These are phyloP conservation scores for Thinocorus orbignyianus DNA, from an alignment of 2,113 vertebrate genomes.

Conservation along the genomic window DNA sequence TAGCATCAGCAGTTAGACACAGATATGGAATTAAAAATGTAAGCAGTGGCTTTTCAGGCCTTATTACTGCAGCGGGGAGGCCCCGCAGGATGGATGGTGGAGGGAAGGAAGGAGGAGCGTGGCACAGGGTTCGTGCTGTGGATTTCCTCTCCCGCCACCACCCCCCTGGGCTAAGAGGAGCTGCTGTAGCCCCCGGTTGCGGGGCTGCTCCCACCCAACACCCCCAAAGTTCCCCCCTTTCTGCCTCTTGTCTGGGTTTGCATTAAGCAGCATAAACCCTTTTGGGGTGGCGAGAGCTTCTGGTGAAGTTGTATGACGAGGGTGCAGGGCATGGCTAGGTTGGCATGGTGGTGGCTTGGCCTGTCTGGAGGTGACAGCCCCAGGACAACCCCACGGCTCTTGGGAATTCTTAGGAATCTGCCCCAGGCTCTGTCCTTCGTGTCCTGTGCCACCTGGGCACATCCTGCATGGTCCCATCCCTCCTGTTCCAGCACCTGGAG, in stretches of 20 bases:
- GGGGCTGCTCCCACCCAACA: neutral
- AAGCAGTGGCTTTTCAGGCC: slow-evolving; percentile 46
- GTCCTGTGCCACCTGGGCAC: rapidly evolving
- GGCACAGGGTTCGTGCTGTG: rapidly evolving
- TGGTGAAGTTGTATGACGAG: rapidly evolving
- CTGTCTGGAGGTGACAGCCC: neutral
- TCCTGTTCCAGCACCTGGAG: neutral
- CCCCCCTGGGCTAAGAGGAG: neutral
- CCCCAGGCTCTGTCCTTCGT: neutral
- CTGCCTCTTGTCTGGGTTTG: rapidly evolving
- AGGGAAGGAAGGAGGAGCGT: neutral
- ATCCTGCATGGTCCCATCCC: neutral
- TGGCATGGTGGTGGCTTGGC: neutral
- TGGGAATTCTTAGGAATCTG: neutral
- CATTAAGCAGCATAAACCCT: rapidly evolving
- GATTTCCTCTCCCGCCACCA: neutral
- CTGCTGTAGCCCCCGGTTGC: neutral
- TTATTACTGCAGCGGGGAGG: neutral
- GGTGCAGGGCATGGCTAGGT: neutral
- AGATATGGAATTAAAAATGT: slow-evolving; percentile 65
- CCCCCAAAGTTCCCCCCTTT: neutral
- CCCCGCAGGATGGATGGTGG: neutral
- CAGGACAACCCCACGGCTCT: neutral
- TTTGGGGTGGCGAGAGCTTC: rapidly evolving
- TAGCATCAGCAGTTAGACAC: slow-evolving; percentile 68